Conservation (phyloP, 2,113 vertebrate species). For the Passer domesticus region DNA sequence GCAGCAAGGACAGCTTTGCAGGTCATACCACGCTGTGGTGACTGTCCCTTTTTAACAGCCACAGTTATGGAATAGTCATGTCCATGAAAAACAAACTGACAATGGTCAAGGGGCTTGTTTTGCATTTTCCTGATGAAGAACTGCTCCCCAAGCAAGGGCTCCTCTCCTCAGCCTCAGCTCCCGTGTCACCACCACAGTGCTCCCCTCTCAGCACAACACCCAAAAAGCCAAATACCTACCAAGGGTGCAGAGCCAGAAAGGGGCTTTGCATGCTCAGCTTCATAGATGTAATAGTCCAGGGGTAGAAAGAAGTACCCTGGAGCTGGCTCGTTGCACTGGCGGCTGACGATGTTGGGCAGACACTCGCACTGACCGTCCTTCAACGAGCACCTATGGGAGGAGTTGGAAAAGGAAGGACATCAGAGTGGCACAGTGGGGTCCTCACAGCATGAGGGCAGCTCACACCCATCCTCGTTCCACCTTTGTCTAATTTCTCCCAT, state of each 20-base stretch:
- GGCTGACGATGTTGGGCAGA: constrained; percentile 78
- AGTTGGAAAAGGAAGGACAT: background rate
- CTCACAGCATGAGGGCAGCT: background rate
- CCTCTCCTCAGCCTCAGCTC: background rate
- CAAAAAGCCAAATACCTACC: constrained; percentile 59
- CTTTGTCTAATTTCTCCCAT: background rate
- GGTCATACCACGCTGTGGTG: background rate
- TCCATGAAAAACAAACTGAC: background rate
- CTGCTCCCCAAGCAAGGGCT: fast-evolving
- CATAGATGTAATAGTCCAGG: constrained; percentile 86
- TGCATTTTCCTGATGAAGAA: background rate
- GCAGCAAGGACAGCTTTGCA: background rate
- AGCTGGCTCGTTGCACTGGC: constrained; percentile 78
- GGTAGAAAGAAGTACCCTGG: constrained; percentile 81
- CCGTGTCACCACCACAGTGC: fast-evolving
- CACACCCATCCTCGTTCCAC: background rate
- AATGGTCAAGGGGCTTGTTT: background rate
- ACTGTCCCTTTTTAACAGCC: background rate
- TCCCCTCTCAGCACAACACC: background rate
- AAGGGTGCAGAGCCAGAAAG: constrained; percentile 65
- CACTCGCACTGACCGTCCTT: constrained; percentile 82
- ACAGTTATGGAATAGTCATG: background rate
- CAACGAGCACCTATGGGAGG: constrained; percentile 71
- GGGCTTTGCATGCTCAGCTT: constrained; percentile 80
- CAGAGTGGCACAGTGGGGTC: background rate